phyloP scores from a whole-genome alignment of 1,140 invertebrate species.

The Meloidogyne chitwoodi region DNA sequence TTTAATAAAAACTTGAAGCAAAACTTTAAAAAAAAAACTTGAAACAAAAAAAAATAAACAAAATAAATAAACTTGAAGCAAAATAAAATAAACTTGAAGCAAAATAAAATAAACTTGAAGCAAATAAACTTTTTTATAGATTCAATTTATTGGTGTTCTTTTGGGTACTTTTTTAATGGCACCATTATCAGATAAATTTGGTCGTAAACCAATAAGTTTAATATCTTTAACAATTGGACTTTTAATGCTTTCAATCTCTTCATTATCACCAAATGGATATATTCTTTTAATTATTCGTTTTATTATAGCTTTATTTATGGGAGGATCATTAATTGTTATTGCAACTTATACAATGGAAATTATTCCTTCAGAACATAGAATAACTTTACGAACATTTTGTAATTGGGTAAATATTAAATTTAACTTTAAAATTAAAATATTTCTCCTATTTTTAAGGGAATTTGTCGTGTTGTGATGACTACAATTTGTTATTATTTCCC shows the following conservation, averaged over 20 bases:
- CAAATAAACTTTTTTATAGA: not conserved
- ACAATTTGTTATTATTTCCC: constrained; percentile 54
- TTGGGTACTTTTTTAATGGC: constrained; percentile 21
- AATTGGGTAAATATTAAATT: constrained; percentile 48
- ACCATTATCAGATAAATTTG: constrained; percentile 13
- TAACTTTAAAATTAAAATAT: not conserved
- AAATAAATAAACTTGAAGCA: not conserved
- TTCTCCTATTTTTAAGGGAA: constrained; percentile 36
- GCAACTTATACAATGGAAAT: constrained; percentile 35
- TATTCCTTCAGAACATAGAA: constrained; percentile 34
- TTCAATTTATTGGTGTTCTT: constrained; percentile 25
- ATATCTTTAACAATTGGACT: not conserved
- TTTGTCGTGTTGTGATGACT: constrained; percentile 51
- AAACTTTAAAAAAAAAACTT: not conserved
- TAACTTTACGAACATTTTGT: constrained; percentile 59
- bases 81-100: not conserved
- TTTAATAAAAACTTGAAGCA: not conserved
- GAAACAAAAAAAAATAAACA: not conserved
- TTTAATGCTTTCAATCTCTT: not conserved
- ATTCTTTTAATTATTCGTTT: constrained; percentile 39
- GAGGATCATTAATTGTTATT: constrained; percentile 45
- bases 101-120: too few relatives aligned
- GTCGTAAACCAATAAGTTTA: constrained; percentile 13
- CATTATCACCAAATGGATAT: constrained; percentile 40
- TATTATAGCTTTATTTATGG: constrained; percentile 34